These are phyloP conservation scores for Rousettus leschenaultii DNA, from an alignment of 2,113 vertebrate species.

Conservation along the genomic window DNA sequence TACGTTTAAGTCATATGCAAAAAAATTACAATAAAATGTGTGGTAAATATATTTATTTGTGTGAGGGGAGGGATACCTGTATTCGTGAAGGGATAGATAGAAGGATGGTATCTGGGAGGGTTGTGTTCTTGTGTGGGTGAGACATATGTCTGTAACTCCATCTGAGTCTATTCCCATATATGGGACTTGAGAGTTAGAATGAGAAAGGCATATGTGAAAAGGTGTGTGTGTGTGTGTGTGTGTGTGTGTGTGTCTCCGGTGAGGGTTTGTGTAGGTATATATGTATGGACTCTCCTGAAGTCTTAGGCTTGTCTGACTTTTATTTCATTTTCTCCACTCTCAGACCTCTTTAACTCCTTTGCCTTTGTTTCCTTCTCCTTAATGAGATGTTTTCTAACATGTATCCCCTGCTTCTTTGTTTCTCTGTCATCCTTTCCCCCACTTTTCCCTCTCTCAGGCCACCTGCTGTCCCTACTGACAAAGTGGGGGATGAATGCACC, in stretches of 20 bases:
- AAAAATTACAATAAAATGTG: neutral
- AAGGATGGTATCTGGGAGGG: neutral
- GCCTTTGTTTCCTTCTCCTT: slow-evolving; percentile 32
- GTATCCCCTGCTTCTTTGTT: neutral
- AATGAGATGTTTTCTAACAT: slow-evolving; percentile 2
- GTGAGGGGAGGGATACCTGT: neutral
- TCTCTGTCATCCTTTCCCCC: neutral
- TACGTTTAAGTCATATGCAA: neutral
- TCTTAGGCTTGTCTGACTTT: neutral
- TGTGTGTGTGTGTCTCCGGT: neutral
- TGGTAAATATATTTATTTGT: neutral
- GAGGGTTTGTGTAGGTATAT: neutral
- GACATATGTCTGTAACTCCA: neutral
- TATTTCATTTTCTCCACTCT: slow-evolving; percentile 12
- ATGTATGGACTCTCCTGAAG: neutral
- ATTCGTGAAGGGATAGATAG: slow-evolving; percentile 8
- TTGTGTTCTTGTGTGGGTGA: neutral
- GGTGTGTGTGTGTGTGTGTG: neutral
- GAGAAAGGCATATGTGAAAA: neutral
- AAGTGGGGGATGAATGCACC: neutral
- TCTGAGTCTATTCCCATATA: neutral
- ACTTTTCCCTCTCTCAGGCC: neutral
- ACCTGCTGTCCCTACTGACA: slow-evolving; percentile 48
- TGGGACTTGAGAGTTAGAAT: neutral
- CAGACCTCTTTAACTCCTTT: slow-evolving; percentile 24